phyloP scores from a whole-genome alignment of 2,888 invertebrate genomes.

The Eupithecia subumbrata region DNA sequence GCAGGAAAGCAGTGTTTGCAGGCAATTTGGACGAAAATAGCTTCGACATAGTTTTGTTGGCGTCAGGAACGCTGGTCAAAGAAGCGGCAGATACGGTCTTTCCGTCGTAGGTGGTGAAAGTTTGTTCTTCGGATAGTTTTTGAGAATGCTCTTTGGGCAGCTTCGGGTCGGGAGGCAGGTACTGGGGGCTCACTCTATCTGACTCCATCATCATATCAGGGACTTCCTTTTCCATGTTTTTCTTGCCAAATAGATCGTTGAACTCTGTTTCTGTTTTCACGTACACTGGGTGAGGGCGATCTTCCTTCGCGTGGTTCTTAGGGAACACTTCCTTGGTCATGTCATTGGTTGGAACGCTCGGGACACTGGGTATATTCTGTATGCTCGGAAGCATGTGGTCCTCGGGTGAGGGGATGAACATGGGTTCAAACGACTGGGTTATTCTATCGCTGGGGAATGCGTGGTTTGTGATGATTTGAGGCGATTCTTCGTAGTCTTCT shows the following conservation, averaged over 20 bases:
- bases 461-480: conserved; percentile 68
- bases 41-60: conserved; percentile 63
- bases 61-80: conserved; percentile 83
- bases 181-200: conserved; percentile 88
- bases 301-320: conserved; percentile 76
- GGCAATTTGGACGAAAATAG: conserved; percentile 75
- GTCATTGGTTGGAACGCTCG: conserved; percentile 61
- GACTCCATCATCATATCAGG: conserved; percentile 88
- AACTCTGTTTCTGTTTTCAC: conserved; percentile 68
- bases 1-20: conserved; percentile 82
- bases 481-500: conserved; percentile 76
- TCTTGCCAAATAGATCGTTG: conserved; percentile 68
- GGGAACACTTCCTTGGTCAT: conserved; percentile 75
- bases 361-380: not conserved
- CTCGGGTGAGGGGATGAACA: conserved; percentile 91
- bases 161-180: conserved; percentile 87
- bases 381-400: conserved; percentile 79
- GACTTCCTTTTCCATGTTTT: conserved; percentile 74
- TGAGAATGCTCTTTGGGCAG: conserved; percentile 76
- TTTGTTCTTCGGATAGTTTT: conserved; percentile 68
- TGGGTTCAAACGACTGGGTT: conserved; percentile 89
- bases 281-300: conserved; percentile 79
- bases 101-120: conserved; percentile 90
- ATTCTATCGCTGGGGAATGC: conserved; percentile 76
- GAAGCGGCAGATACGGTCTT: conserved; percentile 88